Conservation (phyloP, 2,888 invertebrate species). For the Unio delphinus region DNA sequence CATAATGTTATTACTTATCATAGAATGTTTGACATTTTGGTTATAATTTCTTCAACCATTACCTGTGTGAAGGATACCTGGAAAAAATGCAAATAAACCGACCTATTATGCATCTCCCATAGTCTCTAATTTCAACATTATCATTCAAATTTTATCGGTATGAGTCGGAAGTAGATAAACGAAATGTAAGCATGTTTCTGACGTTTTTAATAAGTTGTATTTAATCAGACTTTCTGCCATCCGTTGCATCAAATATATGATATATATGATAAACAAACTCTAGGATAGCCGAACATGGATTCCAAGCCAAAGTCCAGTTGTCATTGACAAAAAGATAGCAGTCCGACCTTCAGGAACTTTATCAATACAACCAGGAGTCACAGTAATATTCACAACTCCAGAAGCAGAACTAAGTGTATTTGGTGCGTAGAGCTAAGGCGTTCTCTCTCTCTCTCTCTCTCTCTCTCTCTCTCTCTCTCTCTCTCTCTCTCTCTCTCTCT, state of each 20-base stretch:
- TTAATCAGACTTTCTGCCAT: neutral
- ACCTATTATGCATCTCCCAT: no score
- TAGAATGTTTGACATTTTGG: no score
- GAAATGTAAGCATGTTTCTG: no score
- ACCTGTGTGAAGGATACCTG: no score
- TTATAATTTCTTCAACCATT: no score
- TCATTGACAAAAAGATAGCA: slow-evolving; percentile 1
- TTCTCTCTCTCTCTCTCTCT: no score
- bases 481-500: no score
- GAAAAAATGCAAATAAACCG: no score
- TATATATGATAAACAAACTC: neutral
- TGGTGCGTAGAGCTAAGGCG: neutral
- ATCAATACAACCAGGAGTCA: slow-evolving; percentile 11
- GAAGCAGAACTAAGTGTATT: slow-evolving; percentile 5
- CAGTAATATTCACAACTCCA: slow-evolving; percentile 9
- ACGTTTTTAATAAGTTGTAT: neutral
- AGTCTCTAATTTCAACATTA: no score
- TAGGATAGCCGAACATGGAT: slow-evolving; percentile 11
- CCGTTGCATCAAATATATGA: neutral
- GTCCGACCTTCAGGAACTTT: slow-evolving; percentile 4
- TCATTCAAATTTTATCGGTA: no score
- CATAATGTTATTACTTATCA: no score
- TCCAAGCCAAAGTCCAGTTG: slow-evolving; percentile 15
- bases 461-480: no score
- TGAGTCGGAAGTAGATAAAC: accelerated